Evolutionary conservation across 2,888 invertebrate genomes (phyloP), one percentile per base, ranked within the genome.

Genomic region (Ditula angustiorana): DNA sequence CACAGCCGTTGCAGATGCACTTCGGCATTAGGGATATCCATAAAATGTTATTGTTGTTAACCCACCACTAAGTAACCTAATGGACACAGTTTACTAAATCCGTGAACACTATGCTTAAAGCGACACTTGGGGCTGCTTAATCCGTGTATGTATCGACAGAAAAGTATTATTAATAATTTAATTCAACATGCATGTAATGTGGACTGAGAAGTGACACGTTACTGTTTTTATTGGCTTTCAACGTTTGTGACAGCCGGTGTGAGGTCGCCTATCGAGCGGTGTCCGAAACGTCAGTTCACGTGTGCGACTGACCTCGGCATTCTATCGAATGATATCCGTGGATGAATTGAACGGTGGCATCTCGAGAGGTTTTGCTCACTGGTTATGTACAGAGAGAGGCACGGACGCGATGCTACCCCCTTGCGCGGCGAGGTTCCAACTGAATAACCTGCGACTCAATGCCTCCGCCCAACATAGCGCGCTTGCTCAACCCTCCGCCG

Each of bases 381-480:
- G 82, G 84, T 82, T 85, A 79, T 85, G 76, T 82, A 82, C 79
- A 80, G 79, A 83, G 77, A 79, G 85, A 87, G 86, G 83, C 76
- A 68, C 77, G 75, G 79, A 78, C 81, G 82, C 86, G 85, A 79
- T 77, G 86, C 88, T 82, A 82, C 85, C 87, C 82, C 83, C 88
- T 82, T 76, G 74, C 88, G 82, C 91, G 88, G 87, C 83, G 83
- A 83, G 87, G 83, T 86, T 85, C 82, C 87, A 84, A 92, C 92
- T 92, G 92, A 92, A 90, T 88, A 88, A 88, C 84, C 88, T 88
- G 86, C 85, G 81, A 90, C 81, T 87, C 90, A 80, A 88, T 86
- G 91, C 92, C 92, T 87, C 92, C 92, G 92, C 92, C 92, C 92
- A 90, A 88, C 89, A 90, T 82, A 90, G 76, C 88, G 92, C 92